Evolutionary conservation across 2,888 invertebrate genomes (phyloP).

Genomic region (Hypomecis atomaria): DNA sequence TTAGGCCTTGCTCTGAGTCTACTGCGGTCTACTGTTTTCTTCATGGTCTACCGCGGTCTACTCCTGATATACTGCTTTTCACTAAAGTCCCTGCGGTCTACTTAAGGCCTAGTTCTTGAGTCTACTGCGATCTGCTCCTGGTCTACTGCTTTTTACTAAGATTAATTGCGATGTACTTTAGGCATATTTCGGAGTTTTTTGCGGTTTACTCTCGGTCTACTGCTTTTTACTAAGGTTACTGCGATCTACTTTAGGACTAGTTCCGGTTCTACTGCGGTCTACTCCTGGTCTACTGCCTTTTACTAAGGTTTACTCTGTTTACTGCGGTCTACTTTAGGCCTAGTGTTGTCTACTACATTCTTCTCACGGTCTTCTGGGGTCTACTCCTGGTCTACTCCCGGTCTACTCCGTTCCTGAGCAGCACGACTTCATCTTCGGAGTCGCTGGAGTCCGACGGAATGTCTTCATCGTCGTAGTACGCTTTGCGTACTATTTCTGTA

Average conservation of each 20-base stretch:
- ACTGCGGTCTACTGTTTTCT: too few relatives aligned
- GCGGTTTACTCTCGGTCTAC: neutral
- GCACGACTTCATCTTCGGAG: constrained; percentile 85
- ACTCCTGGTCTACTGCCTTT: constrained; percentile 8
- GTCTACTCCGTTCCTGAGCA: constrained; percentile 65
- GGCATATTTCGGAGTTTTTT: neutral
- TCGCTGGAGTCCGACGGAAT: constrained; percentile 84
- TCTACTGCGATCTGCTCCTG: neutral
- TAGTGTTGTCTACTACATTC: constrained; percentile 25
- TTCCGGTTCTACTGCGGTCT: constrained; percentile 4
- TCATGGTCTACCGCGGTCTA: neutral
- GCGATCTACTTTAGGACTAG: constrained; percentile 1
- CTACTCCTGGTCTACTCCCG: too few relatives aligned
- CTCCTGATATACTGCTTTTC: neutral
- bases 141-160: neutral
- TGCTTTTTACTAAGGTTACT: constrained; percentile 1
- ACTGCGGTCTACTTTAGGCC: constrained; percentile 28
- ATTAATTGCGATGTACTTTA: neutral
- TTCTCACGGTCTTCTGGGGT: constrained; percentile 4
- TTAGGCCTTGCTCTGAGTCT: too few relatives aligned
- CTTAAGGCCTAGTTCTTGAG: too few relatives aligned
- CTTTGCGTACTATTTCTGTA: constrained; percentile 78
- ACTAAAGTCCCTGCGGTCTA: neutral
- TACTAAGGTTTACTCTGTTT: constrained; percentile 3
- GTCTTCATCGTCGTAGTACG: constrained; percentile 90